Base-by-base conservation (phyloP, 2,113 vertebrate species). In the Corythornis cristatus region DNA sequence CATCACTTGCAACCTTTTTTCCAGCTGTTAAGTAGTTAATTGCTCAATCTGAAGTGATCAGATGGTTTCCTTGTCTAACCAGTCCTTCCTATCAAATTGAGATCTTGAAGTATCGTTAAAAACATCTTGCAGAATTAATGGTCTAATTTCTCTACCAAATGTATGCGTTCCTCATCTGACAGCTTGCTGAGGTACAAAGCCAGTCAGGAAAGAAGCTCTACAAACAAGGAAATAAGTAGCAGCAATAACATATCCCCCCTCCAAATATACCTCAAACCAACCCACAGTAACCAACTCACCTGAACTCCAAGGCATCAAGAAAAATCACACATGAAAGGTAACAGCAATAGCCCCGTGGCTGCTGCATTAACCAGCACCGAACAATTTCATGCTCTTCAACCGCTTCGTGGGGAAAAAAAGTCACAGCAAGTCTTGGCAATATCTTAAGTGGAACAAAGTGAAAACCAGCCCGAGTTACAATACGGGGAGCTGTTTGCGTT, bases 11-110 rank as follows among this genome's bases (percentile, higher is more conserved):
- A 90, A 94, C 45, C 74, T 78, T 90, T 92, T 92, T 94, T 93
- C 94, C 94, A 96, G 90, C 81, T 94, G 94, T 94, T 96, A 90
- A 90, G 94, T 93, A 95, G 94, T 94, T 96, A 96, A 96, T 94
- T 95, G 95, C 84, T 93, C 37, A 26, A 29, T 79, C 71, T 94
- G 77, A 92, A 94, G 77, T 10, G 77, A 95, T 96, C 94, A 94
- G 86, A 96, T 90, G 86, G 81, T 73, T 89, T 92, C 83, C 86
- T 87, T 58, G 89, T 92, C 89, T 46, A 95, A 89, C 90, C 93
- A 54, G 77, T 79, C 54, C 58, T 93, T 93, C 73, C 93, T 54
- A 92, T 89, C 79, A 90, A 93, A 94, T 61, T 51, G 58, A 92
- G 74, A 92, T 84, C 88, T 84, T 86, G 71, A 95, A 87, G 56